Base-by-base conservation (phyloP, 2,888 invertebrate genomes). In the Anthophora plumipes region DNA sequence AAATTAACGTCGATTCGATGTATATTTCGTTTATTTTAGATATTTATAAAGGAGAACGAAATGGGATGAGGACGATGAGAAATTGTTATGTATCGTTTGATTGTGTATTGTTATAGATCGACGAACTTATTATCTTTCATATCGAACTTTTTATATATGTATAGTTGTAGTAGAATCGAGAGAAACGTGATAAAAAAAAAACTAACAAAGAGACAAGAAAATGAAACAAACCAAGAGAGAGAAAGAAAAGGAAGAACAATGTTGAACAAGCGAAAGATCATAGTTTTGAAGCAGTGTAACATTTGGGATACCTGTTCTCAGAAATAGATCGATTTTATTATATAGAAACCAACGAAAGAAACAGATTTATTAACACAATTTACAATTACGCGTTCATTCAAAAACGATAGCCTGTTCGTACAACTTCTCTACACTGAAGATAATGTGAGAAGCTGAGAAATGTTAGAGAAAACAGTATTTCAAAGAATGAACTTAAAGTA, bases 121-220 rank as follows among this genome's bases (percentile, higher is more conserved):
- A 80, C 8, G 41, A 52, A 64, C 48, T 61, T 61, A 77, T 31
- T 31, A n/a, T n/a, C 60, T 83, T 77, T 72, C 69, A 59, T 83
- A 72, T 66, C 48, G 66, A 77, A 72, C 52, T 74, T 80, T 80
- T 85, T 80, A 72, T 82, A 82, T 66, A 43, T 63, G 22, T 54
- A 71, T 57, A 71, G 43, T 50, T 25, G 52, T 69, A 77, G 69
- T 25, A 22, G 22, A n/a, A n/a, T n/a, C 31, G 41, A 54, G 41
- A 25, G 22, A 57, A 72, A 55, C 39, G 64, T 4, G 57, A 60
- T 61, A 55, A 37, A 61, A 5, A 7, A 2, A 17, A 5, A 25
- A 41, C 43, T 39, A 41, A 52, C 6, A 9, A 4, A 14, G 5
- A 41, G 50, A 55, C 39, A 52, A 37, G 39, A 20, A 41, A 25